phyloP scores from a whole-genome alignment of 37 sponge, comb jelly and placozoan species.

The Aplysina aerophoba region DNA sequence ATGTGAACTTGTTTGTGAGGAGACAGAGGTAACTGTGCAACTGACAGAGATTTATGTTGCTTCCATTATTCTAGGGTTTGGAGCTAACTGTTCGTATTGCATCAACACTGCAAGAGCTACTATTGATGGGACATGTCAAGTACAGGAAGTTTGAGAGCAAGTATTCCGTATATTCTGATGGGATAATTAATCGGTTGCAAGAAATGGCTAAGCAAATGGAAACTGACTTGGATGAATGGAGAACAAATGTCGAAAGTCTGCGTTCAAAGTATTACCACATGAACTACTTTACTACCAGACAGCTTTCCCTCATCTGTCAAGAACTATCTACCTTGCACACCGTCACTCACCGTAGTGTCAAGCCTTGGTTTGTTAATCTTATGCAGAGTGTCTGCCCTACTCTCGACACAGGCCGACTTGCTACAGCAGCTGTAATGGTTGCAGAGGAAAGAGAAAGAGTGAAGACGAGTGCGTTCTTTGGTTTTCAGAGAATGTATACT shows the following conservation, averaged over 20 bases:
- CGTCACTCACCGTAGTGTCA: background rate
- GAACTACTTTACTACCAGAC: conserved; percentile 72
- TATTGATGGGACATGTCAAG: background rate
- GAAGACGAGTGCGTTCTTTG: too few species aligned
- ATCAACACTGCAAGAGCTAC: background rate
- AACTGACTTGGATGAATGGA: conserved; percentile 46
- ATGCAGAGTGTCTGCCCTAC: background rate
- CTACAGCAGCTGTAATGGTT: too few species aligned
- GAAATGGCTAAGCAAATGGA: conserved; percentile 45
- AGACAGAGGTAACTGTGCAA: too few species aligned
- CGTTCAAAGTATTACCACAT: conserved; percentile 49
- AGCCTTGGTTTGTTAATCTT: conserved; percentile 8
- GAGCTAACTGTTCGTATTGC: background rate
- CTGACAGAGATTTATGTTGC: background rate
- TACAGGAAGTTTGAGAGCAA: background rate
- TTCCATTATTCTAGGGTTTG: background rate
- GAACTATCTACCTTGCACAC: conserved; percentile 33
- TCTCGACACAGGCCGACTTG: too few species aligned
- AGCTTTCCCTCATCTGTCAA: conserved; percentile 49
- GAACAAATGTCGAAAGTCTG: conserved; percentile 5
- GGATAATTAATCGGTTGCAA: background rate
- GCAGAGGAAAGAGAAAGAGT: too few species aligned
- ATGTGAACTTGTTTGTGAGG: too few species aligned
- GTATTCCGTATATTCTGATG: background rate
- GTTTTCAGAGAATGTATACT: background rate